A percentile compares a stretch with the other conserved stretches of the same genome.
These are phyloP conservation scores for Campoplex nolae DNA, from an alignment of 2,888 invertebrate species.

Conservation along the genomic window DNA sequence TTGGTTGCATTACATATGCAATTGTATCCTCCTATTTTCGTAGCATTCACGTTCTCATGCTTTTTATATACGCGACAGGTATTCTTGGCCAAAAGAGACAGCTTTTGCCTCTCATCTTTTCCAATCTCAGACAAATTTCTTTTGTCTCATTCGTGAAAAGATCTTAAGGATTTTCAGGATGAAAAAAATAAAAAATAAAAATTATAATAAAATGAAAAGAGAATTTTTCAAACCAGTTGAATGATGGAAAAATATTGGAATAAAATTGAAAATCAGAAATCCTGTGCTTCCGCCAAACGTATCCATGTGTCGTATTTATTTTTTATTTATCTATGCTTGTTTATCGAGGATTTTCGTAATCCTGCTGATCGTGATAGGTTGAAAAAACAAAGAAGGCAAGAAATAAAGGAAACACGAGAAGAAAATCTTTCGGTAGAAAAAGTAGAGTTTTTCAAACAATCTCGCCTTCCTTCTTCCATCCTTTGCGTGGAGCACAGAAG, in stretches of 20 bases:
- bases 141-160: background rate
- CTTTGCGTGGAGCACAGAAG: background rate
- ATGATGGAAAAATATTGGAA: too few species aligned
- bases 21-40: background rate
- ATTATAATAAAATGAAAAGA: background rate
- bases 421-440: constrained; percentile 1
- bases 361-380: constrained; percentile 33
- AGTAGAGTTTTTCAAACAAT: constrained; percentile 28
- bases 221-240: too few species aligned
- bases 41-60: background rate
- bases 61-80: background rate
- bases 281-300: background rate
- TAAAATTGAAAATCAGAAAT: background rate
- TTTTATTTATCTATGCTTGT: background rate
- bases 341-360: constrained; percentile 23
- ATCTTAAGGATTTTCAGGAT: background rate
- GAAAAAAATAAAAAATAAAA: too few species aligned
- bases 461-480: constrained; percentile 11
- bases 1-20: background rate
- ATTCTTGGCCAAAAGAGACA: background rate
- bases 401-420: constrained; percentile 6
- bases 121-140: background rate
- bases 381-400: constrained; percentile 17
- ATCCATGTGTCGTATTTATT: background rate
- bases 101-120: background rate